A percentile compares a stretch with the other conserved stretches of the same genome.
phyloP scores from a whole-genome alignment of 2,113 vertebrate genomes.

The Loxodonta africana region DNA sequence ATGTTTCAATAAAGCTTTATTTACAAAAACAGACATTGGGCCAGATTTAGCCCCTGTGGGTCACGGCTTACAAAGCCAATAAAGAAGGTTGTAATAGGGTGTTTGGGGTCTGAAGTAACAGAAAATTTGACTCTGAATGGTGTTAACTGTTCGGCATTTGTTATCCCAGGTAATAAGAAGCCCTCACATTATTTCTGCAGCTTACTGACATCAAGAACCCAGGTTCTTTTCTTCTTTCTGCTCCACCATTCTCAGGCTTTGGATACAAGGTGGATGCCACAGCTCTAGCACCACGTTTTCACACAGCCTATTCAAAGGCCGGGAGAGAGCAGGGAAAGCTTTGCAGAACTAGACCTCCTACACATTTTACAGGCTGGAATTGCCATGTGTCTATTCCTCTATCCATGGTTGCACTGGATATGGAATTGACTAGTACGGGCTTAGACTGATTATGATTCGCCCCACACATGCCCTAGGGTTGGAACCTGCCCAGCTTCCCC shows the following conservation, averaged over 20 bases:
- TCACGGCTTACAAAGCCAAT: background rate
- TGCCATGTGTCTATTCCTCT: accelerated
- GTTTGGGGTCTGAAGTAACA: background rate
- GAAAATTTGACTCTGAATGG: background rate
- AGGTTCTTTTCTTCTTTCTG: background rate
- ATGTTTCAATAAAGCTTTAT: background rate
- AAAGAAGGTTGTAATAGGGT: too few relatives aligned
- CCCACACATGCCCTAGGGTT: too few relatives aligned
- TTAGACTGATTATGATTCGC: background rate
- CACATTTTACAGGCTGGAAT: too few relatives aligned
- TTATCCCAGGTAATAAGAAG: background rate
- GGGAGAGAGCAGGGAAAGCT: background rate
- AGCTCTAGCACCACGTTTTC: accelerated
- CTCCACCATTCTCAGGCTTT: background rate
- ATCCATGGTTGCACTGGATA: accelerated
- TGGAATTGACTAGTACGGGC: background rate
- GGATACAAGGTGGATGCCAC: too few relatives aligned
- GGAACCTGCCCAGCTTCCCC: background rate
- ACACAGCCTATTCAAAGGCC: background rate
- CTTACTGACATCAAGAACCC: too few relatives aligned
- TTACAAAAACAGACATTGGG: background rate
- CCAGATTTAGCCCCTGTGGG: background rate
- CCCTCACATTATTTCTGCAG: too few relatives aligned
- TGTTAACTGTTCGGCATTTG: background rate
- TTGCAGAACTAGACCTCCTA: background rate